Evolutionary conservation across 2,113 vertebrate species (phyloP).

Genomic region (Ctenodactylus gundi): DNA sequence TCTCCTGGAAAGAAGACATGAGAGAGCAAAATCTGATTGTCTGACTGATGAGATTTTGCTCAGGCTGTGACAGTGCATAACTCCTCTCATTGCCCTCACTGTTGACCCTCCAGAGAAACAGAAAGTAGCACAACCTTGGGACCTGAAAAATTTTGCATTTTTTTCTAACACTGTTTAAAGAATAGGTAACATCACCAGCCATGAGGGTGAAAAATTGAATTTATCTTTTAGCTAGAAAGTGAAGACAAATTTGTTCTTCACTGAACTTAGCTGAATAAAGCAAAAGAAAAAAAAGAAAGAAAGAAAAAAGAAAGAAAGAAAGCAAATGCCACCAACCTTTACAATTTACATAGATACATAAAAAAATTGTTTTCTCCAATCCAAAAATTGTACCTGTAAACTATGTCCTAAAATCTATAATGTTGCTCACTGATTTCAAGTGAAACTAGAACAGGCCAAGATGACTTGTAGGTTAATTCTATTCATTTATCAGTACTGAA

Average conservation of each 20-base stretch:
- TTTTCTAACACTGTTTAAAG: conserved; percentile 4
- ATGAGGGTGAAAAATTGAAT: not conserved
- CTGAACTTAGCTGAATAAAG: not conserved
- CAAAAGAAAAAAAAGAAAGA: conserved; percentile 22
- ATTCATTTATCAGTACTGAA: not conserved
- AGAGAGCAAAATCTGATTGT: conserved; percentile 58
- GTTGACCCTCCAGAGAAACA: conserved; percentile 56
- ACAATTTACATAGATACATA: not conserved
- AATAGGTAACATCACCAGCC: not conserved
- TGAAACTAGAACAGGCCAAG: not conserved
- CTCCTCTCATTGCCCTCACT: conserved; percentile 54
- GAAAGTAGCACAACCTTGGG: conserved; percentile 45
- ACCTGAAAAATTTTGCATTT: not conserved
- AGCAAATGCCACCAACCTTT: not conserved
- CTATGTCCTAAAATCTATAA: not conserved
- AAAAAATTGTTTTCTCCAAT: conserved; percentile 13
- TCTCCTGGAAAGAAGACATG: conserved; percentile 62
- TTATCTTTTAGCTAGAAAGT: conserved; percentile 17
- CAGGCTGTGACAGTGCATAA: conserved; percentile 61
- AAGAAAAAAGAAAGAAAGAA: conserved; percentile 9
- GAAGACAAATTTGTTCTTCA: conserved; percentile 15
- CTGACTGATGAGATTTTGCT: conserved; percentile 74
- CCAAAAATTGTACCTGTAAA: not conserved
- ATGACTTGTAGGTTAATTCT: not conserved
- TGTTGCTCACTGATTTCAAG: not conserved